A percentile compares a stretch with the other conserved stretches of the same genome.
These are phyloP conservation scores for Scaptomyza graminum DNA, from an alignment of 1,140 invertebrate genomes.

Conservation along the genomic window DNA sequence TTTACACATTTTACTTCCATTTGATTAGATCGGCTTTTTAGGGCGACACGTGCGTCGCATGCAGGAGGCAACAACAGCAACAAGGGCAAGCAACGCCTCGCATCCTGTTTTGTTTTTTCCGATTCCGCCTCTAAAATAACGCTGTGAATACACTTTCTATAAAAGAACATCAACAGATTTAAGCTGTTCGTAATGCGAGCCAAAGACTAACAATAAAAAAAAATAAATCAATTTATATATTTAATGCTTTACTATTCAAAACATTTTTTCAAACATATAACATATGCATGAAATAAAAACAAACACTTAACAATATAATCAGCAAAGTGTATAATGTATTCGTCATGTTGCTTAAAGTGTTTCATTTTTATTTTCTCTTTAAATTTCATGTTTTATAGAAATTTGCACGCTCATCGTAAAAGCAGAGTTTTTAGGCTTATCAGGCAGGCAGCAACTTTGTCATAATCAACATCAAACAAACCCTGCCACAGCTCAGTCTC, in stretches of 20 bases:
- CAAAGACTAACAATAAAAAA: too few species aligned
- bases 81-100: constrained; percentile 46
- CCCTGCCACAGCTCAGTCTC: constrained; percentile 17
- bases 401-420: constrained; percentile 75
- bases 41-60: constrained; percentile 62
- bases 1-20: constrained; percentile 82
- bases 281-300: too few species aligned
- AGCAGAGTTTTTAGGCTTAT: constrained; percentile 69
- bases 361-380: constrained; percentile 15
- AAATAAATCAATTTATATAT: too few species aligned
- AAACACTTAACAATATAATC: too few species aligned
- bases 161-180: too few species aligned
- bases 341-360: background rate
- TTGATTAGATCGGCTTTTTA: constrained; percentile 80
- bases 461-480: constrained; percentile 79
- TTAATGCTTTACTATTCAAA: too few species aligned
- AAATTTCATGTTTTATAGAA: constrained; percentile 38
- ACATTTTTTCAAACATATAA: too few species aligned
- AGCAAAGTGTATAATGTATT: constrained; percentile 11
- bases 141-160: constrained; percentile 14
- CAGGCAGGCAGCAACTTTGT: constrained; percentile 70
- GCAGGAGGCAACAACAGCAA: constrained; percentile 9
- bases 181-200: background rate
- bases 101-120: constrained; percentile 72
- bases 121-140: constrained; percentile 24